Conservation (phyloP, 2,113 vertebrate genomes). For the Sapajus apella region DNA sequence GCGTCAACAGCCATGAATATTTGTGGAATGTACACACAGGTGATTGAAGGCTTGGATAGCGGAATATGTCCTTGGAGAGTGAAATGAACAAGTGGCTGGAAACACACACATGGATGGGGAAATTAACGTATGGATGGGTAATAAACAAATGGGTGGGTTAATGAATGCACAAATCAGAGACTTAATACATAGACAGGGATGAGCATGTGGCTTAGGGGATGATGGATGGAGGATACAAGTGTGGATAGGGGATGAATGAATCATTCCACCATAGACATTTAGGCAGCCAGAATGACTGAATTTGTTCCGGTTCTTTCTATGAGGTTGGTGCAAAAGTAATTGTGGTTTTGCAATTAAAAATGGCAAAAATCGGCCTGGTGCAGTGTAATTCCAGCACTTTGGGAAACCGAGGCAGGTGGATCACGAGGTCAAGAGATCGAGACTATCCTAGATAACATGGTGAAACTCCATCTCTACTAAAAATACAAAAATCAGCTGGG, state of each 20-base stretch:
- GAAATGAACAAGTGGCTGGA: background rate
- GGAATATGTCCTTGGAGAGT: background rate
- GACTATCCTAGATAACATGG: too few relatives aligned
- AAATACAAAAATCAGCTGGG: too few relatives aligned
- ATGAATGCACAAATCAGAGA: too few relatives aligned
- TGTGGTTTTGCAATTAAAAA: too few relatives aligned
- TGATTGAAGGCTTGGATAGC: background rate
- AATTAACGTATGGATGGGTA: background rate
- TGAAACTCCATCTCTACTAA: too few relatives aligned
- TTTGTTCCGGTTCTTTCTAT: background rate
- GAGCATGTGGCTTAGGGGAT: too few relatives aligned
- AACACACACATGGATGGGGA: background rate
- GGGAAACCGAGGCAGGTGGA: too few relatives aligned
- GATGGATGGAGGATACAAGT: background rate
- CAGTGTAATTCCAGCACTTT: too few relatives aligned
- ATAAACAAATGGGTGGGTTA: background rate
- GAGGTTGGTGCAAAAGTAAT: too few relatives aligned
- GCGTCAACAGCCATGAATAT: fast-evolving
- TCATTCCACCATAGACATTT: fast-evolving
- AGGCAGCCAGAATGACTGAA: background rate
- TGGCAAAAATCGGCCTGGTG: too few relatives aligned
- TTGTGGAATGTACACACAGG: background rate
- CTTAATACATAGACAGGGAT: background rate
- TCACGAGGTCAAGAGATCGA: too few relatives aligned
- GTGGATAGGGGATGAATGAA: fast-evolving